A percentile compares a stretch with the other conserved stretches of the same genome.
phyloP scores from a whole-genome alignment of 1,140 invertebrate genomes.

The Amphibalanus amphitrite region DNA sequence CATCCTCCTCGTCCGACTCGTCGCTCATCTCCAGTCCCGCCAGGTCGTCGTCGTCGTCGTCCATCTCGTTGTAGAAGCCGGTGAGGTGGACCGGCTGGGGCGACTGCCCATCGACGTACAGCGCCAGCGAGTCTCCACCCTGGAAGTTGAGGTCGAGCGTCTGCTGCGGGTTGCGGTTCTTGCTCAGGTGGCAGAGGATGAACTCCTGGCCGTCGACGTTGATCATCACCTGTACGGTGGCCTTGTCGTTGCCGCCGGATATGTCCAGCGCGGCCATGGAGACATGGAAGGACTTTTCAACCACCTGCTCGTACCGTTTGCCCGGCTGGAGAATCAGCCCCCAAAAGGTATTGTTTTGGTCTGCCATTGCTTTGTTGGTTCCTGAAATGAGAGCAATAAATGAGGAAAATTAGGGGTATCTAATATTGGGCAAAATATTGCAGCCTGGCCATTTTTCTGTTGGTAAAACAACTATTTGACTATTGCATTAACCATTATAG shows the following conservation, averaged over 20 bases:
- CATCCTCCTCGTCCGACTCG: not conserved
- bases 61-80: slow-evolving; percentile 9
- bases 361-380: too few species aligned
- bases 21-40: slow-evolving; percentile 9
- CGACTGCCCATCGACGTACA: slow-evolving; percentile 22
- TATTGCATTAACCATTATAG: too few species aligned
- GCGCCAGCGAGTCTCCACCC: slow-evolving; percentile 37
- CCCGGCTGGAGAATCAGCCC: slow-evolving; percentile 65
- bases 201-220: slow-evolving; percentile 53
- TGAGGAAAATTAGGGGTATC: too few species aligned
- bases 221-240: slow-evolving; percentile 45
- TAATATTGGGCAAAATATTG: too few species aligned
- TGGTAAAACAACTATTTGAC: too few species aligned
- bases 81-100: slow-evolving; percentile 3
- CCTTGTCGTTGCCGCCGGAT: slow-evolving; percentile 19
- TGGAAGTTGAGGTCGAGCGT: slow-evolving; percentile 61
- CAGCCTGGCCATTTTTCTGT: too few species aligned
- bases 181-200: slow-evolving; percentile 54
- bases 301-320: slow-evolving; percentile 65
- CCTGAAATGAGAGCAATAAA: too few species aligned
- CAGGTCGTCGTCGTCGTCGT: slow-evolving; percentile 8
- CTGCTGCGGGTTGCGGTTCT: slow-evolving; percentile 40
- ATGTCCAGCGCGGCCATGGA: slow-evolving; percentile 68
- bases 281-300: slow-evolving; percentile 65
- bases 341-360: slow-evolving; percentile 22